A percentile compares a stretch with the other conserved stretches of the same genome.
phyloP scores from a whole-genome alignment of 2,797 vertebrate genomes.

The Tokudaia tokunoshimensis region DNA sequence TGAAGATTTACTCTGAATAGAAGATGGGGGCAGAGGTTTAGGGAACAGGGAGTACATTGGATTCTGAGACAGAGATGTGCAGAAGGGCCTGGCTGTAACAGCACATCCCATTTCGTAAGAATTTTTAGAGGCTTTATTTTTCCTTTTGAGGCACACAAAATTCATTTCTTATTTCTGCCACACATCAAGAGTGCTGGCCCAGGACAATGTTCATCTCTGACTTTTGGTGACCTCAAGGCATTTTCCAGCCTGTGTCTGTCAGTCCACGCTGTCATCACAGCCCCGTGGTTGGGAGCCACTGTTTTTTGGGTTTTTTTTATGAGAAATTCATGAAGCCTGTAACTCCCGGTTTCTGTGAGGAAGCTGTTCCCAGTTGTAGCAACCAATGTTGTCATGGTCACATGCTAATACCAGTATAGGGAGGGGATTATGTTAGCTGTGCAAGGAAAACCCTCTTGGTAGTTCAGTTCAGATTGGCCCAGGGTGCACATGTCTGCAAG shows the following conservation, averaged over 20 bases:
- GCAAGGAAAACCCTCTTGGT: not conserved
- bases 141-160: conserved; percentile 60
- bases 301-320: not conserved
- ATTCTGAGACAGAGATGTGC: conserved; percentile 49
- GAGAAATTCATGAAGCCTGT: not conserved
- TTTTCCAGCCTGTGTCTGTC: accelerated
- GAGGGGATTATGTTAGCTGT: not conserved
- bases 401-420: not conserved
- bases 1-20: conserved; percentile 63
- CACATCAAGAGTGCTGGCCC: conserved; percentile 10
- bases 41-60: conserved; percentile 72
- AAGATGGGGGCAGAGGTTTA: conserved; percentile 77
- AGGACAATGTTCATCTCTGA: not conserved
- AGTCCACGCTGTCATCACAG: not conserved
- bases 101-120: conserved; percentile 3
- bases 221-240: not conserved
- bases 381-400: not conserved
- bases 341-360: not conserved
- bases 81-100: conserved; percentile 61
- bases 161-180: conserved; percentile 62
- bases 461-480: not conserved
- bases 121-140: conserved; percentile 42
- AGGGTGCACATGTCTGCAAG: not conserved
- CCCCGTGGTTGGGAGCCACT: not conserved
- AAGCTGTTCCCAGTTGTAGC: not conserved